These are phyloP conservation scores for Micrastur ruficollis DNA, from an alignment of 2,797 vertebrate species.

Conservation along the genomic window DNA sequence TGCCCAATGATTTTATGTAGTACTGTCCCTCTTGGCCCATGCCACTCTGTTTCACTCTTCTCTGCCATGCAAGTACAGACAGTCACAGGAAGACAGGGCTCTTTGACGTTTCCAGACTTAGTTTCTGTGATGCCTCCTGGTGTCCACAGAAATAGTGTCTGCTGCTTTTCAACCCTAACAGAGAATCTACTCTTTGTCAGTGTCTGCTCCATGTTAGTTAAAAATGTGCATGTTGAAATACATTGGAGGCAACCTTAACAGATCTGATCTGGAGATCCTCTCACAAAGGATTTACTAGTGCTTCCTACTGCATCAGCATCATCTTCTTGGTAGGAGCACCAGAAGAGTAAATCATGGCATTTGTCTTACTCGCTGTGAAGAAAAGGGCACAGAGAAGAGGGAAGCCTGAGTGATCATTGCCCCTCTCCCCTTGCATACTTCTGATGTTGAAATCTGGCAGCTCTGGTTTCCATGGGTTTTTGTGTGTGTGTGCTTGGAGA, in stretches of 20 bases:
- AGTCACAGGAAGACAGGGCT: not conserved
- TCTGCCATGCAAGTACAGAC: not conserved
- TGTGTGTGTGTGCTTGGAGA: constrained; percentile 1
- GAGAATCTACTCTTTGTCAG: not conserved
- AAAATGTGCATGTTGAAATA: not conserved
- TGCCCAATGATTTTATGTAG: not conserved
- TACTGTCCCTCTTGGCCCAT: not conserved
- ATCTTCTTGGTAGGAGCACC: not conserved
- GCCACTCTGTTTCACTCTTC: not conserved
- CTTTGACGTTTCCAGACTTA: not conserved
- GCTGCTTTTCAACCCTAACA: not conserved
- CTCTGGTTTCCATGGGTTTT: constrained; percentile 1
- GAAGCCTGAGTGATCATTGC: not conserved
- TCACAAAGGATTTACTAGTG: not conserved
- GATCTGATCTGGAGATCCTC: not conserved
- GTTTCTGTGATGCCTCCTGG: not conserved
- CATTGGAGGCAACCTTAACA: not conserved
- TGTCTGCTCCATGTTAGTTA: not conserved
- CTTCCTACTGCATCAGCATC: not conserved
- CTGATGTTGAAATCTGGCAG: constrained; percentile 31
- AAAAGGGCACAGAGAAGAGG: not conserved
- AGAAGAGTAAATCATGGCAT: not conserved
- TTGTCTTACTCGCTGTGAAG: not conserved
- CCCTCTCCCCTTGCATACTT: not conserved
- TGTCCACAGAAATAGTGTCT: not conserved